Percentiles rank a stretch among this genome's conserved stretches.
Conservation (phyloP, 2,113 vertebrate genomes). For the Pionites leucogaster region DNA sequence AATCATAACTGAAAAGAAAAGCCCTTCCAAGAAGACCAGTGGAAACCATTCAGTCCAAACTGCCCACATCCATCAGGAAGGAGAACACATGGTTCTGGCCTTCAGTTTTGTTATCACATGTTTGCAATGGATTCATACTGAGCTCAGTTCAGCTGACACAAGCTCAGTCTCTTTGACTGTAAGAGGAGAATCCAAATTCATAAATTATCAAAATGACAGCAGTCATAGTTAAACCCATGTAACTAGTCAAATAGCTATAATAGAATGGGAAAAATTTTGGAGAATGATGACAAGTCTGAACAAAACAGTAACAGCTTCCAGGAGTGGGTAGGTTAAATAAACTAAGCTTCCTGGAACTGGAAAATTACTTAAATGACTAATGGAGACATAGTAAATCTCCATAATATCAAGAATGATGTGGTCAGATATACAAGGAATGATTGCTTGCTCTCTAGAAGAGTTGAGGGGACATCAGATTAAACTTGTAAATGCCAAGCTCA, state of each 20-base stretch:
- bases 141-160: background rate
- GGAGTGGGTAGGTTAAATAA: background rate
- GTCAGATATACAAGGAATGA: background rate
- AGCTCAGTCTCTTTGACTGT: background rate
- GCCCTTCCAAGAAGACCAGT: background rate
- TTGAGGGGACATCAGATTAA: background rate
- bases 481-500: background rate
- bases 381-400: background rate
- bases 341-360: background rate
- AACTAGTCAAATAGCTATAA: background rate
- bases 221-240: background rate
- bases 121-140: background rate
- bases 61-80: background rate
- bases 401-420: background rate
- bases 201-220: background rate
- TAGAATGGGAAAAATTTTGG: background rate
- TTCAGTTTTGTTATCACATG: background rate
- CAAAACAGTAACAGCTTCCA: background rate
- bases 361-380: background rate
- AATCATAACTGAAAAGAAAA: background rate
- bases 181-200: background rate
- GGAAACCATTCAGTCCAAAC: background rate
- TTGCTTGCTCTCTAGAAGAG: background rate
- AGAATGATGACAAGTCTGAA: background rate
- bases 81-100: background rate